Evolutionary conservation across 2,797 vertebrate genomes (phyloP), one percentile per base, ranked within the genome.

Genomic region (Halcyon leucocephala): DNA sequence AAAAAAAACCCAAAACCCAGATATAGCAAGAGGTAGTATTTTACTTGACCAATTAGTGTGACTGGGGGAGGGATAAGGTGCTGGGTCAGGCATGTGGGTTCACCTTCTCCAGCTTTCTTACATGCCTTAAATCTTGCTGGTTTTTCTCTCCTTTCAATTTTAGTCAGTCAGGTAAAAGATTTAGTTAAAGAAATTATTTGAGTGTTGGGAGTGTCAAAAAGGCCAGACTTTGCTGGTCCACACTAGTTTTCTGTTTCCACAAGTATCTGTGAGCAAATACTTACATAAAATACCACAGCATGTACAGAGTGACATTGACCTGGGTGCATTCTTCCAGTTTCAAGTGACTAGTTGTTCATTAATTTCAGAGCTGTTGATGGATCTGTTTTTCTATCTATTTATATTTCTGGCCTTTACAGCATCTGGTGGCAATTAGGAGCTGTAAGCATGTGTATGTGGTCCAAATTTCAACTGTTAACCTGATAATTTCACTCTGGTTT

Each of bases 281-380:
- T 33, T 69, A 7, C 12, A 44, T 66, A 83, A 93, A 89, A 93
- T 79, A 72, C 42, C 46, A 10, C 33, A 62, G 74, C 67, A 19
- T 0, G 1, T 80, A 6, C 28, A n/a, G 46, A 78, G 60, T 84
- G 61, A 64, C 88, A 49, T n/a, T 89, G 83, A 93, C 74, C 70
- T 79, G 83, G 49, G 51, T 0, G 2, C 57, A 29, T 96, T 92
- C 61, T 79, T 90, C 79, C 80, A 66, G 51, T 90, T 88, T 81
- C 82, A 78, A n/a, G 22, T 86, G 41, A 11, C 65, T 77, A 37
- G 86, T 89, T 89, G 48, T 52, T 91, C 35, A 58, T 82, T 93
- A 92, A 86, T 95, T 93, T 90, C n/a, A 31, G 73, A 90, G 67
- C 64, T 95, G 74, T 60, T 84, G 70, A 52, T 95, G 58, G 73